phyloP scores from a whole-genome alignment of 2,888 invertebrate genomes.

The Terebella lapidaria region DNA sequence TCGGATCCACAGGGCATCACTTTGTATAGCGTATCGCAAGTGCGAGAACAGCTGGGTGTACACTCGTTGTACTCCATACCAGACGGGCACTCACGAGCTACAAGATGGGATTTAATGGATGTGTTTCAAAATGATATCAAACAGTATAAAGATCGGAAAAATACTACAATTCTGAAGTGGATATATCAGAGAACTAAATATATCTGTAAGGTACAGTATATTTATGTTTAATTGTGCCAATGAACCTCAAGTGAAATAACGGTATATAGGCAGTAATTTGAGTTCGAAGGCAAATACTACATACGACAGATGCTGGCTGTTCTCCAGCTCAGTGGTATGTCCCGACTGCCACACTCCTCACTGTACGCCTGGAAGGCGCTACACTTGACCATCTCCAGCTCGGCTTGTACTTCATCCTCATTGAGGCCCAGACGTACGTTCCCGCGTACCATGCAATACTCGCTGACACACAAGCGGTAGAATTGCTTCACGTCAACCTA shows the following conservation, averaged over 20 bases:
- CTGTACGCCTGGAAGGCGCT: slow-evolving; percentile 70
- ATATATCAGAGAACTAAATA: too few relatives aligned
- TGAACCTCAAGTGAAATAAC: background rate
- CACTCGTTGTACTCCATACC: slow-evolving; percentile 76
- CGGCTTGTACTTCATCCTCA: background rate
- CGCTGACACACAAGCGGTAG: slow-evolving; percentile 63
- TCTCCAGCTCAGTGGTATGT: slow-evolving; percentile 67
- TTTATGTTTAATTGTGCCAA: too few relatives aligned
- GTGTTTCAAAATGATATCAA: too few relatives aligned
- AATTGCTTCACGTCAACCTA: slow-evolving; percentile 23
- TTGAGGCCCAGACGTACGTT: too few relatives aligned
- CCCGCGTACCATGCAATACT: too few relatives aligned
- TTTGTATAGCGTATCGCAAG: slow-evolving; percentile 58
- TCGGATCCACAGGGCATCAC: slow-evolving; percentile 15
- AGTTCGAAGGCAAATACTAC: too few relatives aligned
- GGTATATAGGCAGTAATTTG: too few relatives aligned
- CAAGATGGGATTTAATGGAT: too few relatives aligned
- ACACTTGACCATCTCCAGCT: slow-evolving; percentile 20
- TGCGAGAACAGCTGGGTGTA: slow-evolving; percentile 74
- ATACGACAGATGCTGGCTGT: slow-evolving; percentile 76
- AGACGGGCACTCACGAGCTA: slow-evolving; percentile 37
- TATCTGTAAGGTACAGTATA: too few relatives aligned
- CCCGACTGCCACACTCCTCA: slow-evolving; percentile 61
- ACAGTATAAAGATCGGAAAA: too few relatives aligned
- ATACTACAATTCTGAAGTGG: too few relatives aligned